Conservation (phyloP, 2,113 vertebrate genomes). For the Prietella phreatophila region DNA sequence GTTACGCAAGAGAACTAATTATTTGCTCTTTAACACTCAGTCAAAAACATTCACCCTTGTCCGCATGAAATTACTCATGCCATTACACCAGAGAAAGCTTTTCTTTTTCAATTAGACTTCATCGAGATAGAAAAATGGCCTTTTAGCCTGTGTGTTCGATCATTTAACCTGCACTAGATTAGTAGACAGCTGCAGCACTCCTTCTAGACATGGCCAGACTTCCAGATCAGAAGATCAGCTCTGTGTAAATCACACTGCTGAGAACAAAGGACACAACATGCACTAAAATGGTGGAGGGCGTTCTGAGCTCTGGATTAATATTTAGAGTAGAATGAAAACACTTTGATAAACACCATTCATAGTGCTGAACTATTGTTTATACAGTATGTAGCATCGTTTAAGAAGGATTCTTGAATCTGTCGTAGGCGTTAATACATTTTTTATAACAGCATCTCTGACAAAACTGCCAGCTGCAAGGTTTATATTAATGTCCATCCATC, state of each 20-base stretch:
- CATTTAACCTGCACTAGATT: slow-evolving; percentile 11
- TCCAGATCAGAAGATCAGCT: background rate
- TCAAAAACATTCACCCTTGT: background rate
- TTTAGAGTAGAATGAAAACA: background rate
- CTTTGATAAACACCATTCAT: background rate
- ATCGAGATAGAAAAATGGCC: background rate
- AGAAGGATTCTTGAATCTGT: background rate
- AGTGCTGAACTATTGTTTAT: background rate
- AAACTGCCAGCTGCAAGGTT: background rate
- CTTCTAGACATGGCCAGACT: background rate
- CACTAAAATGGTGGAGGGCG: background rate
- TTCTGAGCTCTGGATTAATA: background rate
- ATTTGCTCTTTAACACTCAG: background rate
- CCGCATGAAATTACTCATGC: background rate
- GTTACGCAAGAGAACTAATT: background rate
- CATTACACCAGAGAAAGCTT: background rate
- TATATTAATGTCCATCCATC: background rate
- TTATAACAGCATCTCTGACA: background rate
- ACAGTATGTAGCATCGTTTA: background rate
- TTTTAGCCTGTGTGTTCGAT: background rate
- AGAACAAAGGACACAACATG: background rate
- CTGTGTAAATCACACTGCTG: background rate
- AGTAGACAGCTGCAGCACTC: slow-evolving; percentile 6
- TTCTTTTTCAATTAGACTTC: slow-evolving; percentile 21
- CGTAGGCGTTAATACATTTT: background rate